Evolutionary conservation across 2,797 vertebrate species (phyloP).

Genomic region (Acanthopagrus latus): DNA sequence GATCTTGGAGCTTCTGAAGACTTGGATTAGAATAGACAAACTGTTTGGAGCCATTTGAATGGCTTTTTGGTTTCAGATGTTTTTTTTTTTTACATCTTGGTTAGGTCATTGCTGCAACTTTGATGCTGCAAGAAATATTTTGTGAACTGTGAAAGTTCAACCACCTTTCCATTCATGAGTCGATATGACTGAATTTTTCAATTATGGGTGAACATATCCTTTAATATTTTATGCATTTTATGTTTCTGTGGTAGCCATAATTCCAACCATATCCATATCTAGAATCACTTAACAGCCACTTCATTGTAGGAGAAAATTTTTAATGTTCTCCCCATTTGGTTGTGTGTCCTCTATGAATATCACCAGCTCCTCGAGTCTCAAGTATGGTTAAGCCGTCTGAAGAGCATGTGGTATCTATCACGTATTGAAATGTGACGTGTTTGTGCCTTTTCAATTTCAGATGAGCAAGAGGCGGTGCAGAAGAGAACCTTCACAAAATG

Average conservation of each 20-base stretch:
- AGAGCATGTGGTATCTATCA: slow-evolving; percentile 13
- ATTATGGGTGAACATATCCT: no score
- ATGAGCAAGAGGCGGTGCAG: slow-evolving; percentile 97
- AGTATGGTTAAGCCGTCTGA: neutral
- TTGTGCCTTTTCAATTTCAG: slow-evolving; percentile 80
- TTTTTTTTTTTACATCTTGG: no score
- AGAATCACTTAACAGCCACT: neutral
- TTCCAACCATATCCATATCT: slow-evolving; percentile 4
- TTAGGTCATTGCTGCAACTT: no score
- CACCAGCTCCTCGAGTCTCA: neutral
- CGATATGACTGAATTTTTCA: no score
- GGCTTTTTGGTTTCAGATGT: no score
- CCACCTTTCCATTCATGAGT: no score
- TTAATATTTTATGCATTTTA: slow-evolving; percentile 34
- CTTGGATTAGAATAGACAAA: no score
- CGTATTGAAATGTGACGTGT: slow-evolving; percentile 31
- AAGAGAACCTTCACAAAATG: slow-evolving; percentile 99
- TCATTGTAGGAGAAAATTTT: neutral
- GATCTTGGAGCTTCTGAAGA: no score
- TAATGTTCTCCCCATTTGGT: neutral
- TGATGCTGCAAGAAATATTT: no score
- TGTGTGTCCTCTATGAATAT: slow-evolving; percentile 9
- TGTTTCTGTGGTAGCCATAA: slow-evolving; percentile 17
- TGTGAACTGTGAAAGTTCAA: no score
- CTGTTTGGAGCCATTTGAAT: no score